Evolutionary conservation across 2,888 invertebrate species (phyloP), one percentile per base, ranked within the genome.

Genomic region (Malthinus seriepunctatus): DNA sequence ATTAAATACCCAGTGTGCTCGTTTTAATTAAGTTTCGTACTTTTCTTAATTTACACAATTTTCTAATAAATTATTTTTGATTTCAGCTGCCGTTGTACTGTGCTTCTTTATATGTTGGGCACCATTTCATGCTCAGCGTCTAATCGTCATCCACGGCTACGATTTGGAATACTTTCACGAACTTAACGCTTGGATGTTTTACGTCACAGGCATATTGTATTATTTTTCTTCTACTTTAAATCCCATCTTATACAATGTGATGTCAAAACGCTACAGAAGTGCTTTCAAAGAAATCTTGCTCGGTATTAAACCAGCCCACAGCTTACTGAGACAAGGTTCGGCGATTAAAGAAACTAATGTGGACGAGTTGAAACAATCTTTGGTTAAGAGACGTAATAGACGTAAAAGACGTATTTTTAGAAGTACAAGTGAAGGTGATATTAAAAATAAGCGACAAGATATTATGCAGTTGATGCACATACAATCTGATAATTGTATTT

Each of bases 101-200:
- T 90, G 93, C 32, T 97, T 97, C 82, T 96, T 96, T 81, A 81
- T 95, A 8, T 95, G 96, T 79, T 97, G 97, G 96, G 93, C 95
- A 0, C 97, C 97, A 31, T 97, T 96, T 81, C 97, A 97, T 81
- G 86, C 91, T 62, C 97, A 97, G 79, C 83, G 97, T 5, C 82
- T 97, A 51, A 86, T 94, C 77, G 91, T 89, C 75, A 84, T 92
- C 67, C 89, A 93, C 76, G 90, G 86, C 31, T 82, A 83, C 62
- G 77, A 85, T 14, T 81, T 82, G 50, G 76, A 78, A 0, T 88
- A 86, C 77, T 84, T 85, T 75, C 80, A 83, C 54, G 80, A 81
- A 60, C 82, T 91, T 70, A 92, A 91, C 77, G 89, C 90, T 71
- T 89, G 88, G 84, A 81, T 92, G 64, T 93, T 89, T 79, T 87